Conservation (phyloP, 2,888 invertebrate species). For the Autographa gamma region DNA sequence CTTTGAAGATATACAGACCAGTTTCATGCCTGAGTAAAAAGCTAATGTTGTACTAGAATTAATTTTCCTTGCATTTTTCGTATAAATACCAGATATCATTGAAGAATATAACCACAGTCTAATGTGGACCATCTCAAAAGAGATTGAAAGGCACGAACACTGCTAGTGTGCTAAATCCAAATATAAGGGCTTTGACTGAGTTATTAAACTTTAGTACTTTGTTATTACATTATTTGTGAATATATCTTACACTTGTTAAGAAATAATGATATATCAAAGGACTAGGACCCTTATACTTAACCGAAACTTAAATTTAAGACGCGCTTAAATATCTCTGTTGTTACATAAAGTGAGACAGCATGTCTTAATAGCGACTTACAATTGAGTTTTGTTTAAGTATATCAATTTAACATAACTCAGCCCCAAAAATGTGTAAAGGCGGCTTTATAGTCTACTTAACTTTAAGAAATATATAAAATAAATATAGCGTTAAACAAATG, state of each 20-base stretch:
- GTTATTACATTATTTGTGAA: neutral
- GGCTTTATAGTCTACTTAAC: neutral
- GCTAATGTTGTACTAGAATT: neutral
- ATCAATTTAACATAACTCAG: neutral
- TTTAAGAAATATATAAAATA: constrained; percentile 1
- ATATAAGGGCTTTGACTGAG: constrained; percentile 21
- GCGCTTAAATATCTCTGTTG: neutral
- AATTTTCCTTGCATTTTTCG: constrained; percentile 1
- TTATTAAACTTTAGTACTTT: constrained; percentile 17
- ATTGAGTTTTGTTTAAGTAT: neutral
- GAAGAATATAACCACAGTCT: constrained; percentile 22
- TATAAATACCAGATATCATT: neutral
- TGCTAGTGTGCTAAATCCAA: constrained; percentile 45
- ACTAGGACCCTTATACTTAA: neutral
- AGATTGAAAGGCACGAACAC: constrained; percentile 41
- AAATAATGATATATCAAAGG: neutral
- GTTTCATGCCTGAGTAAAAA: neutral
- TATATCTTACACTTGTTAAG: neutral
- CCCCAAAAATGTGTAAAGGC: neutral
- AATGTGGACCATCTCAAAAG: constrained; percentile 43
- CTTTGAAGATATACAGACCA: too few species aligned
- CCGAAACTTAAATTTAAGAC: neutral
- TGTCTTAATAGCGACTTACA: too few species aligned
- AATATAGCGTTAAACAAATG: neutral
- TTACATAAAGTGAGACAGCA: neutral